Evolutionary conservation across 2,888 invertebrate genomes (phyloP), one percentile per base, ranked within the genome.

Genomic region (Drosophila limbata): DNA sequence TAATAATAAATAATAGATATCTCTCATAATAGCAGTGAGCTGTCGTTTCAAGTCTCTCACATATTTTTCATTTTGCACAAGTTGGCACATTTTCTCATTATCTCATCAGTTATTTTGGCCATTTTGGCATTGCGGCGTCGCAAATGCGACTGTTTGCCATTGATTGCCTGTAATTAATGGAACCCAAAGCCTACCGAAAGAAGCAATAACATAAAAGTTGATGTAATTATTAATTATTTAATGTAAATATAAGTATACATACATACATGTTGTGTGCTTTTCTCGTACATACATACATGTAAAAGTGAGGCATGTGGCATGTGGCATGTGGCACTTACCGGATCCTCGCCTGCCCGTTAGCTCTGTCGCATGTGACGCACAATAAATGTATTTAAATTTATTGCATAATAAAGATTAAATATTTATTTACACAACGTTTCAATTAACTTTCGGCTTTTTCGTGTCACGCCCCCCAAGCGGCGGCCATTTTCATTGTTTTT

Each of bases 341-440:
- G 35, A 33, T 37, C 1, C 19, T 45, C n/a, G 44, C 11, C 48
- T n/a, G 28, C 59, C 50, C 39, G 45, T 42, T 39, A 40, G 56
- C n/a, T n/a, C 55, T 63, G 81, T 59, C 61, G 59, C 57, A 50
- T 69, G 48, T 50, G 69, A 55, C 47, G 84, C 40, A 62, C 53
- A 81, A 87, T 86, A 89, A 85, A 89, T 87, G 89, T 89, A 89
- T 89, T 89, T 89, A 86, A 86, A 86, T 86, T 86, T 89, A 86
- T 86, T 82, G 88, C 88, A 88, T 86, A 86, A 89, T 89, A 86
- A 89, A 89, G 85, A 86, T 86, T 86, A 86, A 86, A 86, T 89
- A 86, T 86, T 89, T 86, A 89, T 86, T 89, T 86, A 82, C 85
- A 86, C 89, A 86, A 86, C 89, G 85, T 89, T 86, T 86, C 89